Conservation (phyloP, 2,888 invertebrate species). For the Teleogryllus oceanicus region DNA sequence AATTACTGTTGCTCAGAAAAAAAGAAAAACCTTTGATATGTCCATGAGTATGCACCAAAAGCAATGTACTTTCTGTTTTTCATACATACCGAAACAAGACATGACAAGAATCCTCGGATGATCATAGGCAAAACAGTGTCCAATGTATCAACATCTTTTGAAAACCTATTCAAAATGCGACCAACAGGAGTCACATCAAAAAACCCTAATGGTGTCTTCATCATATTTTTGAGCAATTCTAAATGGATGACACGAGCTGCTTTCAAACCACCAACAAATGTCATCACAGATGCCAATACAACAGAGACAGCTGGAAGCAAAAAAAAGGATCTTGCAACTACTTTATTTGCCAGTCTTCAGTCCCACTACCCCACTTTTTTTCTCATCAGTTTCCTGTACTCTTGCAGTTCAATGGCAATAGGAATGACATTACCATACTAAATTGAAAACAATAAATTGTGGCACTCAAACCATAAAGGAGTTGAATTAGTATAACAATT, state of each 20-base stretch:
- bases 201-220: slow-evolving; percentile 45
- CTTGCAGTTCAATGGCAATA: no score
- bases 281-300: slow-evolving; percentile 46
- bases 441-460: no score
- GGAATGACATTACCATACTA: no score
- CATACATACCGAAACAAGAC: slow-evolving; percentile 50
- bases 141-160: slow-evolving; percentile 47
- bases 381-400: no score
- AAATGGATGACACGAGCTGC: slow-evolving; percentile 42
- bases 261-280: slow-evolving; percentile 48
- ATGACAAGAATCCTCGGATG: slow-evolving; percentile 47
- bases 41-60: no score
- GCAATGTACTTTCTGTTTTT: not conserved
- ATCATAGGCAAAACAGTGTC: slow-evolving; percentile 44
- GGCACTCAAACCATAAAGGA: no score
- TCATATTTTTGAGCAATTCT: slow-evolving; percentile 41
- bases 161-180: slow-evolving; percentile 48
- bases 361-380: no score
- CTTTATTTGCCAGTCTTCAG: not conserved
- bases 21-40: no score
- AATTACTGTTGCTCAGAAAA: no score
- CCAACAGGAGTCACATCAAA: slow-evolving; percentile 49
- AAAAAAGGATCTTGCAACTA: slow-evolving; percentile 20
- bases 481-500: no score
- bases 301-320: slow-evolving; percentile 42